Base-by-base conservation (phyloP, 2,888 invertebrate species). In the Onthophagus sagittarius region DNA sequence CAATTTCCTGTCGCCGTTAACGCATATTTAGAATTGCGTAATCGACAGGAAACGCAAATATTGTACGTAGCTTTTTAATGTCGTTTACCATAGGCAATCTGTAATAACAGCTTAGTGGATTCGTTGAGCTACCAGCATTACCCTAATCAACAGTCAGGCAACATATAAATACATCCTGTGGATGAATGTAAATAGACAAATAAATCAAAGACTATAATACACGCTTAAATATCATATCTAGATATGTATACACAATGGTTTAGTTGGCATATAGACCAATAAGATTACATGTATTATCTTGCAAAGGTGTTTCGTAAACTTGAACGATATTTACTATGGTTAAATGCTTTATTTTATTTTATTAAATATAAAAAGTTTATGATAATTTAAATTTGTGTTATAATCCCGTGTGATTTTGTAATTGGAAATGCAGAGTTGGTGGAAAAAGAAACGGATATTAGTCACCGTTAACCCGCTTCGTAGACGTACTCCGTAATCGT, bases 1-100 rank as follows among this genome's bases (percentile, higher is more conserved):
- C 39, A 53, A 53, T 53, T 53, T 53, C 39, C 39, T 53, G 39
- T 53, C 39, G 39, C 39, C 39, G 39, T 53, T 53, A 67, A 67
- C 32, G 67, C 67, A 67, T 67, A 67, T 67, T 67, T 67, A 15
- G 67, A 67, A 67, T 67, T 67, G 67, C 67, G 23, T 67, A 67
- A 67, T 67, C 31, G 67, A n/a, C 67, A 67, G 67, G 67, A 67
- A 67, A 67, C 23, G 67, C 67, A 67, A 67, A 67, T 67, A 31
- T 67, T 67, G 23, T 67, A 67, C 31, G 5, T 23, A 4, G 67
- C 32, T 67, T 67, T 67, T 14, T 67, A 32, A 67, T 67, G 67
- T 67, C 67, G 67, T 67, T 67, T 32, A 23, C n/a, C 67, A 9
- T 2, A 7, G 39, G 39, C 39, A 53, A 53, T 9, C 23, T 7